phyloP scores from a whole-genome alignment of 2,797 vertebrate genomes.

The Sebastes taczanowskii region DNA sequence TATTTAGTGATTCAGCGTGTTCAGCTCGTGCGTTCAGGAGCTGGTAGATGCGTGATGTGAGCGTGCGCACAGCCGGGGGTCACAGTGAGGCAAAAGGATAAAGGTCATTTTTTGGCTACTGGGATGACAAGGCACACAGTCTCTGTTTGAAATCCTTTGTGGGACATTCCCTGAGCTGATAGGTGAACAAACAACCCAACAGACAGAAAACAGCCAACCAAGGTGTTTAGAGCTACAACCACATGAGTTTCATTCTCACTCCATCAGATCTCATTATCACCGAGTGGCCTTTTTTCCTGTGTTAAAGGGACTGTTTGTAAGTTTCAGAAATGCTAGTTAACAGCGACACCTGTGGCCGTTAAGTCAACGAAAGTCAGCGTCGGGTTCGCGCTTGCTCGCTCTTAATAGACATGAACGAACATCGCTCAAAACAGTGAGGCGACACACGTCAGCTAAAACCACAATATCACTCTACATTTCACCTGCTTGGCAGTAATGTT shows the following conservation, averaged over 20 bases:
- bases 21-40: not conserved
- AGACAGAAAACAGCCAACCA: not conserved
- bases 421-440: no score
- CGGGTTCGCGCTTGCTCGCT: no score
- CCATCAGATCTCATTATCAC: not conserved
- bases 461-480: no score
- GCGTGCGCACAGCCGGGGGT: not conserved
- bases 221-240: not conserved
- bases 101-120: slow-evolving; percentile 53
- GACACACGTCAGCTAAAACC: no score
- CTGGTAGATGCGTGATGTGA: not conserved
- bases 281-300: not conserved
- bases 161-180: slow-evolving; percentile 11
- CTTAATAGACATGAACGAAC: no score
- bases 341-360: no score
- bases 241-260: not conserved
- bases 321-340: no score
- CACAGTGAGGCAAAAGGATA: slow-evolving; percentile 23
- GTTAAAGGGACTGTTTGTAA: not conserved
- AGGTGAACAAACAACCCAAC: slow-evolving; percentile 22
- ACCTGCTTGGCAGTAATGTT: no score
- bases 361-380: no score
- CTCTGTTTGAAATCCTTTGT: slow-evolving; percentile 13
- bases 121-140: slow-evolving; percentile 13
- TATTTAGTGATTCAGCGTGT: not conserved